phyloP scores from a whole-genome alignment of 2,113 vertebrate genomes.

The Lepisosteus oculatus region DNA sequence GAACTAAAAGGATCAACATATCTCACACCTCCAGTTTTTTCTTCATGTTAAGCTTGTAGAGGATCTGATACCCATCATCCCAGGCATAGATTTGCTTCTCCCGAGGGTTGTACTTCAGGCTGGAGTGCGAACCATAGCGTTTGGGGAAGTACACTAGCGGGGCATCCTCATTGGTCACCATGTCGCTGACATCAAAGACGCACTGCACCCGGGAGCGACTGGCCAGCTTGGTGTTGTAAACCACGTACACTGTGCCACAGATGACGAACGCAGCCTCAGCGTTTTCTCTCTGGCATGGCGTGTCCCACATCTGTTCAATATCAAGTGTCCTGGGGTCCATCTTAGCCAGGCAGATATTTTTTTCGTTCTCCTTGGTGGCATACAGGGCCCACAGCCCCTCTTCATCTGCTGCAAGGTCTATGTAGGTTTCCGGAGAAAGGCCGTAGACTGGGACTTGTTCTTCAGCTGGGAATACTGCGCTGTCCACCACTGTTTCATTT shows the following conservation, averaged over 20 bases:
- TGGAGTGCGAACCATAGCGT: slow-evolving; percentile 83
- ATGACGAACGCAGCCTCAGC: slow-evolving; percentile 88
- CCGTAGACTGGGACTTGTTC: slow-evolving; percentile 73
- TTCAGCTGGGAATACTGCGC: slow-evolving; percentile 81
- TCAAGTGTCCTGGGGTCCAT: slow-evolving; percentile 83
- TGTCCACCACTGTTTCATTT: slow-evolving; percentile 76
- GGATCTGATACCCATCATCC: slow-evolving; percentile 95
- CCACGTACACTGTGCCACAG: slow-evolving; percentile 88
- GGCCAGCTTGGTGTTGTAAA: slow-evolving; percentile 89
- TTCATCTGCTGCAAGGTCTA: slow-evolving; percentile 82
- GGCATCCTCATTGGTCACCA: slow-evolving; percentile 74
- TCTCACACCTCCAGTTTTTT: slow-evolving; percentile 73
- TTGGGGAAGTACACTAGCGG: slow-evolving; percentile 91
- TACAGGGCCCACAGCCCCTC: slow-evolving; percentile 93
- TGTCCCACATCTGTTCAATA: slow-evolving; percentile 96
- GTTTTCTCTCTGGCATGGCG: slow-evolving; percentile 81
- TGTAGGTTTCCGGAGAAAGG: slow-evolving; percentile 79
- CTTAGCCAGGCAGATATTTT: slow-evolving; percentile 86
- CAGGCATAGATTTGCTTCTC: slow-evolving; percentile 91
- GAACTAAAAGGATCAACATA: too few relatives aligned
- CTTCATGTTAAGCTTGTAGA: slow-evolving; percentile 87
- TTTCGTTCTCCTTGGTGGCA: slow-evolving; percentile 75
- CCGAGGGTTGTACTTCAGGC: slow-evolving; percentile 87
- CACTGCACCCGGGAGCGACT: slow-evolving; percentile 90
- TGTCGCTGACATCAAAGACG: slow-evolving; percentile 86